Evolutionary conservation across 2,113 vertebrate genomes (phyloP).

Genomic region (Phocoena phocoena): DNA sequence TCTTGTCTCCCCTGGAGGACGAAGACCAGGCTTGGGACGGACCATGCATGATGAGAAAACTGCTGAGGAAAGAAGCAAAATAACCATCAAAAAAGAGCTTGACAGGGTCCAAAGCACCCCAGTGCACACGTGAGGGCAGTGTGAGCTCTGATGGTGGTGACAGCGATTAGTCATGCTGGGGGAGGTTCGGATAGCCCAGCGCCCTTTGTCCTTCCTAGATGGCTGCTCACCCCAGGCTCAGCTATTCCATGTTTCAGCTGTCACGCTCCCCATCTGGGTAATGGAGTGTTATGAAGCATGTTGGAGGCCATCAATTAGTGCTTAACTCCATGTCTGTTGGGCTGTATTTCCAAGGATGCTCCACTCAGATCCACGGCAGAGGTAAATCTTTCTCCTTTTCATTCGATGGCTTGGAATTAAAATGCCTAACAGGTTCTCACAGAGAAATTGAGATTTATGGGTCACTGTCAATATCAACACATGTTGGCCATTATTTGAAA

Average conservation of each 20-base stretch:
- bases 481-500: constrained; percentile 48
- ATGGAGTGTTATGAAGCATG: neutral
- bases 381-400: neutral
- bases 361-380: neutral
- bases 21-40: neutral
- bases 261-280: neutral
- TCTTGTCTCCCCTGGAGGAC: neutral
- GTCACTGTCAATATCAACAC: constrained; percentile 24
- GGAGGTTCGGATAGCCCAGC: neutral
- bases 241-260: constrained; percentile 22
- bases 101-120: neutral
- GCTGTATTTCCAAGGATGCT: constrained; percentile 40
- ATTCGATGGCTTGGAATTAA: neutral
- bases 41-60: neutral
- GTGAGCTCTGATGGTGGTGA: neutral
- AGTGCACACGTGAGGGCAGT: accelerated
- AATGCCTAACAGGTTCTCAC: constrained; percentile 20
- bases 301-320: neutral
- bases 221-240: neutral
- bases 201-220: neutral
- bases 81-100: neutral
- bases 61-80: neutral
- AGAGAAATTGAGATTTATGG: constrained; percentile 65
- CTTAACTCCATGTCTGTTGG: neutral
- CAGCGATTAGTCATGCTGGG: too few relatives aligned